Conservation (phyloP, 2,113 vertebrate species). For the Oreochromis niloticus region DNA sequence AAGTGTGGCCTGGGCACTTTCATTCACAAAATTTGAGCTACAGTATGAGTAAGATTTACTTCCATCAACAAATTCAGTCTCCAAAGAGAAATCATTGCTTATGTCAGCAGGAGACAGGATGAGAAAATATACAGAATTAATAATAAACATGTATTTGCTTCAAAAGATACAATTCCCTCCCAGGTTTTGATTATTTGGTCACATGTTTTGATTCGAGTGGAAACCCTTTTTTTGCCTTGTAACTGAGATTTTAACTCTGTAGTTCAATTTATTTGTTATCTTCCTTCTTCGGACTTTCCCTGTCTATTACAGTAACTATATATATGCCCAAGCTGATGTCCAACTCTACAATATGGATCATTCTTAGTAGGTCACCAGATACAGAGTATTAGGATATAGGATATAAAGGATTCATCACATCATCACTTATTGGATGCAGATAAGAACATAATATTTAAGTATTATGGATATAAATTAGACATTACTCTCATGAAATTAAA, state of each 20-base stretch:
- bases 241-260: neutral
- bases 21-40: neutral
- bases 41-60: neutral
- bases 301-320: neutral
- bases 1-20: neutral
- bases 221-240: neutral
- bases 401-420: neutral
- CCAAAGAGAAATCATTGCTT: neutral
- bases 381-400: neutral
- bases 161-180: neutral
- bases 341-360: neutral
- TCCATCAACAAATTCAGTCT: neutral
- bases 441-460: neutral
- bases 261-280: neutral
- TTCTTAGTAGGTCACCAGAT: fast-evolving
- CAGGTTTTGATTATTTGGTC: neutral
- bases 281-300: neutral
- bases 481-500: neutral
- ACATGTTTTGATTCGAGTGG: neutral
- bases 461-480: neutral
- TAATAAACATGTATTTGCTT: neutral
- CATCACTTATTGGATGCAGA: neutral
- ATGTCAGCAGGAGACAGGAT: neutral
- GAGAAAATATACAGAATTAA: neutral
- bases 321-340: neutral